Percentiles rank a stretch among this genome's conserved stretches.
phyloP scores from a whole-genome alignment of 2,113 vertebrate species.

The Anser cygnoides region DNA sequence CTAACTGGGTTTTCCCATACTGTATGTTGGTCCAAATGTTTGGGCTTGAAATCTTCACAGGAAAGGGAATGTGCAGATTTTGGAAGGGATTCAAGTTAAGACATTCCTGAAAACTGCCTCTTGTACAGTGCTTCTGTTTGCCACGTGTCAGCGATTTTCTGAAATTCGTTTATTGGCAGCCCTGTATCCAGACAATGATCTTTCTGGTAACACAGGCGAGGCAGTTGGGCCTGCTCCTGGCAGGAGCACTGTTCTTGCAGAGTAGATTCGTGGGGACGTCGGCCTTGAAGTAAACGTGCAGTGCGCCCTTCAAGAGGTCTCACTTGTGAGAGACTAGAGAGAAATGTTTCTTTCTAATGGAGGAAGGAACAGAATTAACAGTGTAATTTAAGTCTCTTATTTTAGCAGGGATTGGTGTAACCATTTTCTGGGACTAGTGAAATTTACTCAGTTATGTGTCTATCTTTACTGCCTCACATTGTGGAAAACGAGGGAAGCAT shows the following conservation, averaged over 20 bases:
- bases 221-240: not conserved
- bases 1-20: not conserved
- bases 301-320: slow-evolving; percentile 66
- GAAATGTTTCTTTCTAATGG: slow-evolving; percentile 66
- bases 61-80: slow-evolving; percentile 6
- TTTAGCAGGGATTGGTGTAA: not conserved
- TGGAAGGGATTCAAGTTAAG: not conserved
- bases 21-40: not conserved
- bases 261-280: not conserved
- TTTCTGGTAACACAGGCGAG: not conserved
- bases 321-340: slow-evolving; percentile 60
- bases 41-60: slow-evolving; percentile 41
- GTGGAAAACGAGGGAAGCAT: not conserved
- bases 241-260: not conserved
- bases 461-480: not conserved
- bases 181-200: not conserved
- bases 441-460: not conserved
- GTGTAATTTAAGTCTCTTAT: not conserved
- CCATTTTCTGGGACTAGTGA: not conserved
- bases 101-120: slow-evolving; percentile 33
- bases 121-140: slow-evolving; percentile 60
- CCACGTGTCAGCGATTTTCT: slow-evolving; percentile 64
- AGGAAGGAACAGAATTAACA: not conserved
- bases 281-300: slow-evolving; percentile 52
- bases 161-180: not conserved